phyloP scores from a whole-genome alignment of 1,140 invertebrate genomes.

The Pseudoatta argentina region DNA sequence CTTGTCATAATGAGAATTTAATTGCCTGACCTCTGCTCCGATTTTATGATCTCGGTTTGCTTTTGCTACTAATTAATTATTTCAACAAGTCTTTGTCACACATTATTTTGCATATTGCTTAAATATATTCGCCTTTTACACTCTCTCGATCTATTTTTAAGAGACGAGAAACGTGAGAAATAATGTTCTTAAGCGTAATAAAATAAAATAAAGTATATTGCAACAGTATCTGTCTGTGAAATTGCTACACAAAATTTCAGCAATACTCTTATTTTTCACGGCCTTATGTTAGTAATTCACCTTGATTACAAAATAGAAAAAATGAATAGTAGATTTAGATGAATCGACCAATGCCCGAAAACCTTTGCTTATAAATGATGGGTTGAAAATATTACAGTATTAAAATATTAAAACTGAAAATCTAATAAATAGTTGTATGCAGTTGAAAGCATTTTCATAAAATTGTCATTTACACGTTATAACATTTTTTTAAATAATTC shows the following conservation, averaged over 20 bases:
- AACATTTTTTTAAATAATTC: background rate
- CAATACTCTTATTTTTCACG: slow-evolving; percentile 19
- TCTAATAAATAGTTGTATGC: background rate
- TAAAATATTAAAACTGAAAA: background rate
- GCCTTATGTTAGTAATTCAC: background rate
- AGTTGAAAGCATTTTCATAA: background rate
- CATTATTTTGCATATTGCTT: background rate
- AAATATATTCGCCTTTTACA: slow-evolving; percentile 15
- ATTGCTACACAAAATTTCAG: slow-evolving; percentile 20
- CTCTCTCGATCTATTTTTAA: background rate
- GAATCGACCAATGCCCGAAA: background rate
- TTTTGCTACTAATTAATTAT: slow-evolving; percentile 4
- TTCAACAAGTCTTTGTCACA: background rate
- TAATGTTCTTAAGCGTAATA: background rate
- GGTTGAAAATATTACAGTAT: background rate
- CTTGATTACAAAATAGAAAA: slow-evolving; percentile 29
- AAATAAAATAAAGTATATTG: slow-evolving; percentile 3
- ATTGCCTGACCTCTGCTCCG: background rate
- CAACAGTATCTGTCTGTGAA: slow-evolving; percentile 6
- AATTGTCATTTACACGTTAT: background rate
- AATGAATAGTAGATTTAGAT: slow-evolving; percentile 9
- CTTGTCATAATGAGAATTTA: slow-evolving; percentile 39
- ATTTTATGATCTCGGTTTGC: background rate
- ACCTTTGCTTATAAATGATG: background rate
- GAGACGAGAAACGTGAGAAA: slow-evolving; percentile 33